phyloP scores from a whole-genome alignment of 1,140 invertebrate species.

The Lycorma delicatula region DNA sequence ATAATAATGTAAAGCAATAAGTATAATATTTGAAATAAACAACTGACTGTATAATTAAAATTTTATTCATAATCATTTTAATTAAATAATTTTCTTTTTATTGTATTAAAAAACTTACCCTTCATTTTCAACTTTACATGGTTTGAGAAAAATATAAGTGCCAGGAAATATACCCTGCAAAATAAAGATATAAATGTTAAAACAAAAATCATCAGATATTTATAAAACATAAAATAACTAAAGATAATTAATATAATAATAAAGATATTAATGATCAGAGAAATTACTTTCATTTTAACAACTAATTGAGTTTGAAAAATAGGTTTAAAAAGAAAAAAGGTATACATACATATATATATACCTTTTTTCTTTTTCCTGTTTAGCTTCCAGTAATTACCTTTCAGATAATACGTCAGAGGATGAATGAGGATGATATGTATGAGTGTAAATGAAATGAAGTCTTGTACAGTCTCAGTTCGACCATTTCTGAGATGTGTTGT shows the following conservation, averaged over 20 bases:
- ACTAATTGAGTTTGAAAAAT: background rate
- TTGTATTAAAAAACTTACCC: slow-evolving; percentile 38
- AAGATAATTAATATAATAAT: background rate
- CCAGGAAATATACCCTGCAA: slow-evolving; percentile 72
- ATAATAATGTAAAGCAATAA: background rate
- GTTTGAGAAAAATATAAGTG: slow-evolving; percentile 62
- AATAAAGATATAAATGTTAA: slow-evolving; percentile 25
- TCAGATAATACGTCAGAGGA: too few relatives aligned
- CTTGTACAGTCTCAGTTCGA: too few relatives aligned
- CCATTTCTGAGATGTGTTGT: too few relatives aligned
- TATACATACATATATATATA: background rate
- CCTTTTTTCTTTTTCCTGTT: background rate
- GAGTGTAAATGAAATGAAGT: too few relatives aligned
- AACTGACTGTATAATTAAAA: background rate
- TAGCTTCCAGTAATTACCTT: too few relatives aligned
- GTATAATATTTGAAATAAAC: background rate
- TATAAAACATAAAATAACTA: slow-evolving; percentile 2
- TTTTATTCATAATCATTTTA: too few relatives aligned
- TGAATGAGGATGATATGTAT: too few relatives aligned
- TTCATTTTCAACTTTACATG: slow-evolving; percentile 67
- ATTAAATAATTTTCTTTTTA: background rate
- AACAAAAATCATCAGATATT: background rate
- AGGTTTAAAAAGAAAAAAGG: background rate
- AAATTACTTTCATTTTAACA: background rate
- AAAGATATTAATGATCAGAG: background rate